Percentiles rank a stretch among this genome's conserved stretches.
Evolutionary conservation across 2,797 vertebrate genomes (phyloP).

Genomic region (Notoglanidium macrostoma): DNA sequence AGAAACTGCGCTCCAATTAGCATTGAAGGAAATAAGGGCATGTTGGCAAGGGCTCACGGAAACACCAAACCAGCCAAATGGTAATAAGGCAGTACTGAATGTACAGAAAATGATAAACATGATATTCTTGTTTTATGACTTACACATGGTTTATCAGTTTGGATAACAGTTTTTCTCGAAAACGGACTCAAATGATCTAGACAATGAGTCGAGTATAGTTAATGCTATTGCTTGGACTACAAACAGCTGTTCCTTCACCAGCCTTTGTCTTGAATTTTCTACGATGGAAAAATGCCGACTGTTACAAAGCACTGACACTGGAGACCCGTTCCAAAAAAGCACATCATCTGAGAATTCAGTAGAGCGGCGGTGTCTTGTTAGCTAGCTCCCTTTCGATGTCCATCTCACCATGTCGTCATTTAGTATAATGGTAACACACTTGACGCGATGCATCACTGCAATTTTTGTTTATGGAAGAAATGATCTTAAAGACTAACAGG

Average conservation of each 20-base stretch:
- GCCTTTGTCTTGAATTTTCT: neutral
- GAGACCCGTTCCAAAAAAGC: neutral
- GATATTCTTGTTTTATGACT: neutral
- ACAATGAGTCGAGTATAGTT: neutral
- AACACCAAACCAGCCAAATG: neutral
- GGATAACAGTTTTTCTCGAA: neutral
- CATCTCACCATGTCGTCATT: neutral
- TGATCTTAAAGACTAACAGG: neutral
- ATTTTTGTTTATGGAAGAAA: too few relatives aligned
- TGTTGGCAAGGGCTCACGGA: neutral
- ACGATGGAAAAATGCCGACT: neutral
- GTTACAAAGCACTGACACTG: neutral
- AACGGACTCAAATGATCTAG: neutral
- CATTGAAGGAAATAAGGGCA: conserved; percentile 18
- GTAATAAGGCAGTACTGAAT: neutral
- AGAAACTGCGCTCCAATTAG: conserved; percentile 30
- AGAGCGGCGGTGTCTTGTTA: neutral
- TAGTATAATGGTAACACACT: neutral
- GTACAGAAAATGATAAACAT: neutral
- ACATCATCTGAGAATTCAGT: neutral
- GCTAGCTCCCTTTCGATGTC: neutral
- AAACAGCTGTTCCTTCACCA: neutral
- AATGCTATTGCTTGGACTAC: neutral
- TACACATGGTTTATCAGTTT: neutral
- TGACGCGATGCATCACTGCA: too few relatives aligned